These are phyloP conservation scores for Pitta sordida DNA, from an alignment of 2,113 vertebrate genomes.

Conservation along the genomic window DNA sequence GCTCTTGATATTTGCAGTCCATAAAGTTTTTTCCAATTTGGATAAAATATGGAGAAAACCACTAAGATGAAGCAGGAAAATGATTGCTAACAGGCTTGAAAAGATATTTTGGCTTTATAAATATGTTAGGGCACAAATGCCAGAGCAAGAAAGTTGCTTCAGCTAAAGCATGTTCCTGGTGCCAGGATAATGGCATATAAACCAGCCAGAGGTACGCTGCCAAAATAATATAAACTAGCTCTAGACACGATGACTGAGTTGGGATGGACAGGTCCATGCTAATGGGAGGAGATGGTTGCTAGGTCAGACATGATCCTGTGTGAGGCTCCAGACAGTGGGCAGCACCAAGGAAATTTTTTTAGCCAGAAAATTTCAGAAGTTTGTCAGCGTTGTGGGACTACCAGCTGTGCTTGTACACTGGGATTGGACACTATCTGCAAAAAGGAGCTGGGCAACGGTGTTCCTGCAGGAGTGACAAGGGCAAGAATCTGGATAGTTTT, in stretches of 20 bases:
- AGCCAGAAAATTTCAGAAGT: neutral
- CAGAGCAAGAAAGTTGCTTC: neutral
- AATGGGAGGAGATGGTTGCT: neutral
- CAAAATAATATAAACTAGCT: neutral
- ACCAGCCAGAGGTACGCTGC: neutral
- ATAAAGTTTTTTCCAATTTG: neutral
- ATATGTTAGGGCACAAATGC: neutral
- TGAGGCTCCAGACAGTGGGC: neutral
- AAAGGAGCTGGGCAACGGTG: neutral
- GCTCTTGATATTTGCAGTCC: fast-evolving
- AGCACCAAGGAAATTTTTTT: neutral
- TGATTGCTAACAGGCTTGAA: no score
- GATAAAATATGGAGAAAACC: neutral
- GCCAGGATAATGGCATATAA: neutral
- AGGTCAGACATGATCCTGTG: neutral
- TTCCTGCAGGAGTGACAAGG: neutral
- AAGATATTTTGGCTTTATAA: neutral
- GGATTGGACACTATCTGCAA: neutral
- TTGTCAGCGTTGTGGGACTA: neutral
- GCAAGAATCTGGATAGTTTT: neutral
- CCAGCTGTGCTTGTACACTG: neutral
- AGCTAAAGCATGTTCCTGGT: neutral
- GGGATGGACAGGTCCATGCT: fast-evolving
- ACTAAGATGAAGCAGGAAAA: neutral
- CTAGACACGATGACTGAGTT: neutral